Conservation (phyloP, 2,797 vertebrate species). For the Phrynocephalus forsythii region DNA sequence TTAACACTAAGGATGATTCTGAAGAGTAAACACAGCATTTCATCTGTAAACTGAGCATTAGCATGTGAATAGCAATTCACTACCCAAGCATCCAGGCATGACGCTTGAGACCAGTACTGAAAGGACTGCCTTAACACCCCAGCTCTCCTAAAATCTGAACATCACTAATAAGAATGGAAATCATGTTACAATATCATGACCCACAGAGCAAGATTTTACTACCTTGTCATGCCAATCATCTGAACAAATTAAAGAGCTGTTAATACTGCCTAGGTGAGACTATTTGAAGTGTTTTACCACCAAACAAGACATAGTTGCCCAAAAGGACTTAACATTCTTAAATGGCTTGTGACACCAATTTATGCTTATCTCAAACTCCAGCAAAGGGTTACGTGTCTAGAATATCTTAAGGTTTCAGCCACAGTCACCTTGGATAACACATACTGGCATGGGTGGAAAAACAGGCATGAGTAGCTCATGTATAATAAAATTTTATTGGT, state of each 20-base stretch:
- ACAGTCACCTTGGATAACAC: background rate
- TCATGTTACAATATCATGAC: background rate
- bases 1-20: slow-evolving; percentile 46
- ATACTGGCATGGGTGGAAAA: background rate
- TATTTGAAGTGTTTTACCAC: background rate
- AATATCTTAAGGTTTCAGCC: background rate
- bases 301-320: background rate
- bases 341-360: slow-evolving; percentile 8
- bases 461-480: background rate
- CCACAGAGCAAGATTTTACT: slow-evolving; percentile 45
- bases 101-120: slow-evolving; percentile 2
- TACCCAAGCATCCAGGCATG: slow-evolving; percentile 9
- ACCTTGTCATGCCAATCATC: slow-evolving; percentile 45
- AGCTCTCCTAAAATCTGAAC: slow-evolving; percentile 28
- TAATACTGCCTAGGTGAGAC: background rate
- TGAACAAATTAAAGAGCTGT: slow-evolving; percentile 37
- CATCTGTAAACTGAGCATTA: background rate
- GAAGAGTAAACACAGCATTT: slow-evolving; percentile 42
- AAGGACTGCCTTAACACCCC: slow-evolving; percentile 41
- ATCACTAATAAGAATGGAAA: slow-evolving; percentile 39
- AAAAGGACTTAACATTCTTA: background rate
- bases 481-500: slow-evolving; percentile 25
- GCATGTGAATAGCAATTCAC: background rate
- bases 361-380: slow-evolving; percentile 16
- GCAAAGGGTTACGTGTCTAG: too few species aligned